Evolutionary conservation across 1,140 invertebrate genomes (phyloP).

Genomic region (Cherax destructor): DNA sequence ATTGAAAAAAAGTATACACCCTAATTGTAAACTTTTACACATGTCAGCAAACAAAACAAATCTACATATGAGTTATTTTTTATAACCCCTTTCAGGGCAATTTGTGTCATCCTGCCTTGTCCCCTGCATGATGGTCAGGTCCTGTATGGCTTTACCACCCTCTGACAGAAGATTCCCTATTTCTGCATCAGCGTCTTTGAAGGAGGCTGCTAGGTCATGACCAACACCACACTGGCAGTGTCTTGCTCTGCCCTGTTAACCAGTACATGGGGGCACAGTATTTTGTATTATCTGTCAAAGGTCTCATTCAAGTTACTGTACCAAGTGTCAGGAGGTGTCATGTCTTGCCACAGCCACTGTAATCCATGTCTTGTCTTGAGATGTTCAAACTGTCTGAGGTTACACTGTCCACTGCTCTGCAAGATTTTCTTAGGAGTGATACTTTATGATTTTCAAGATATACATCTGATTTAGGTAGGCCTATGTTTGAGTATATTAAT

Average conservation of each 20-base stretch:
- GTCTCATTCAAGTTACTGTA: not conserved
- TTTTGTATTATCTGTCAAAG: not conserved
- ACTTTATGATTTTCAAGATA: not conserved
- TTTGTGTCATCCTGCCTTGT: not conserved
- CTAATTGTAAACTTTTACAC: not conserved
- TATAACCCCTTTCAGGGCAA: not conserved
- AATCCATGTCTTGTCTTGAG: not conserved
- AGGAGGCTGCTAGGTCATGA: not conserved
- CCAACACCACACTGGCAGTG: not conserved
- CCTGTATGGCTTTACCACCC: not conserved
- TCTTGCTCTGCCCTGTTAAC: not conserved
- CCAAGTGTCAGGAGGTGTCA: slow-evolving; percentile 6
- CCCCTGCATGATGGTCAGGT: not conserved
- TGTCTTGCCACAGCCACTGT: slow-evolving; percentile 8
- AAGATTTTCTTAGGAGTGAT: slow-evolving; percentile 16
- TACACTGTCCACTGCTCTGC: not conserved
- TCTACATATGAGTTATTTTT: not conserved
- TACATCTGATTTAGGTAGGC: not conserved
- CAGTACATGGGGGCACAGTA: not conserved
- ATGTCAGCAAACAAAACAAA: not conserved
- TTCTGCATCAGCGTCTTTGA: not conserved
- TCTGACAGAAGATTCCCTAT: not conserved
- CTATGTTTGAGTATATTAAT: not conserved
- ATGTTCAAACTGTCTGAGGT: not conserved
- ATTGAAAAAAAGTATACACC: no score